These are phyloP conservation scores for Mohoua ochrocephala DNA, from an alignment of 2,113 vertebrate species.

Conservation along the genomic window DNA sequence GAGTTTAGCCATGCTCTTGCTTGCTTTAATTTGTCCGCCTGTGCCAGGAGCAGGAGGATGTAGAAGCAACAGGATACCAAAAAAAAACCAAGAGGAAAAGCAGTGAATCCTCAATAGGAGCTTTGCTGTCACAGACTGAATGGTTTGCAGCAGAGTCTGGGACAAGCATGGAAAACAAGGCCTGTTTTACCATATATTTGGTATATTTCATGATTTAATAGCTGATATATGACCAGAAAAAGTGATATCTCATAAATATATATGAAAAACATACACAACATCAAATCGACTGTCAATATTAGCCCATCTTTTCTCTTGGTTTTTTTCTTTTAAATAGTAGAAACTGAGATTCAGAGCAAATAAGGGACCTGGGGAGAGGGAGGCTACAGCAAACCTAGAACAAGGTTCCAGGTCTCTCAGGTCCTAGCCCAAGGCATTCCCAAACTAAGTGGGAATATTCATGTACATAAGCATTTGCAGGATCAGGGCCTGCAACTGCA, in stretches of 20 bases:
- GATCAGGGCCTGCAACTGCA: not conserved
- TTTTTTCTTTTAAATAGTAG: not conserved
- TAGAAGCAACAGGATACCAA: not conserved
- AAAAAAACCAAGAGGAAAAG: not conserved
- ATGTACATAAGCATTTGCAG: not conserved
- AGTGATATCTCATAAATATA: not conserved
- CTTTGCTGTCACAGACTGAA: not conserved
- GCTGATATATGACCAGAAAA: not conserved
- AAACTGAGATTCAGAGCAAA: not conserved
- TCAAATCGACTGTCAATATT: not conserved
- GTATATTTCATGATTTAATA: not conserved
- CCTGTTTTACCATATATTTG: not conserved
- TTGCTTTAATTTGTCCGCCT: not conserved
- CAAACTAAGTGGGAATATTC: not conserved
- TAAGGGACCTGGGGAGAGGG: not conserved
- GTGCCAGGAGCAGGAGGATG: not conserved
- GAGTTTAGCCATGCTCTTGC: not conserved
- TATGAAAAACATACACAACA: not conserved
- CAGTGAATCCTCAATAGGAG: not conserved
- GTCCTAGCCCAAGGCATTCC: not conserved
- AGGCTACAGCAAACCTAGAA: not conserved
- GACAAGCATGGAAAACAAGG: not conserved
- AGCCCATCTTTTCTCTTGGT: not conserved
- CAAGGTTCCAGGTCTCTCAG: slow-evolving; percentile 37
- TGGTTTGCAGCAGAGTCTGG: not conserved